phyloP scores from a whole-genome alignment of 2,113 vertebrate species.

The Hassar affinis region DNA sequence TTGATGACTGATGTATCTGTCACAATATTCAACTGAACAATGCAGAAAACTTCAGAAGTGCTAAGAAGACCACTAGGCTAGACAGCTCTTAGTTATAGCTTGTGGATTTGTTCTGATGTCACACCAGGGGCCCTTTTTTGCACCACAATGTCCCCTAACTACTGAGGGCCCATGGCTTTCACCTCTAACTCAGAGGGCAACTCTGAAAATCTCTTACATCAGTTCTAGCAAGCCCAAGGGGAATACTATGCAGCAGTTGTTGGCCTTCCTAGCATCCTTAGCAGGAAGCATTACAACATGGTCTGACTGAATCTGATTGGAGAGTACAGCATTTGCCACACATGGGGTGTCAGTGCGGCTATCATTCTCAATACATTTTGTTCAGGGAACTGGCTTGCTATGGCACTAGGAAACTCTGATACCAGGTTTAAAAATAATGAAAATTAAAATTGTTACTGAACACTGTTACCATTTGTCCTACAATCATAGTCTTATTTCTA shows the following conservation, averaged over 20 bases:
- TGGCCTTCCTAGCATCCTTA: neutral
- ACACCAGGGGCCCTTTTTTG: neutral
- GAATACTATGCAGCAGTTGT: neutral
- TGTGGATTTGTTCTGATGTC: neutral
- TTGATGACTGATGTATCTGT: neutral
- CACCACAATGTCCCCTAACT: neutral
- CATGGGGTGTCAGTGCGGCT: neutral
- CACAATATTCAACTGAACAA: neutral
- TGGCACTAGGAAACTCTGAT: neutral
- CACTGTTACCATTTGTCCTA: neutral
- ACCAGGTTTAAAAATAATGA: neutral
- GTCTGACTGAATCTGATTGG: slow-evolving; percentile 10
- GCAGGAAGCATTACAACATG: neutral
- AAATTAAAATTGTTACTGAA: no score
- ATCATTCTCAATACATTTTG: neutral
- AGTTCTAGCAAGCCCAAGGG: slow-evolving; percentile 1
- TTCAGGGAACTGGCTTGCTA: neutral
- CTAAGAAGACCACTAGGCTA: neutral
- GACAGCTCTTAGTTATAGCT: neutral
- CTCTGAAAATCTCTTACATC: neutral
- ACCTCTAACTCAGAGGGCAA: neutral
- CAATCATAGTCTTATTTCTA: neutral
- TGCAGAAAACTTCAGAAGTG: neutral
- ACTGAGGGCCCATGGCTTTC: neutral
- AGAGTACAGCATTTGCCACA: neutral